Conservation (phyloP, 2,113 vertebrate genomes). For the Poeciliopsis turrubarensis region DNA sequence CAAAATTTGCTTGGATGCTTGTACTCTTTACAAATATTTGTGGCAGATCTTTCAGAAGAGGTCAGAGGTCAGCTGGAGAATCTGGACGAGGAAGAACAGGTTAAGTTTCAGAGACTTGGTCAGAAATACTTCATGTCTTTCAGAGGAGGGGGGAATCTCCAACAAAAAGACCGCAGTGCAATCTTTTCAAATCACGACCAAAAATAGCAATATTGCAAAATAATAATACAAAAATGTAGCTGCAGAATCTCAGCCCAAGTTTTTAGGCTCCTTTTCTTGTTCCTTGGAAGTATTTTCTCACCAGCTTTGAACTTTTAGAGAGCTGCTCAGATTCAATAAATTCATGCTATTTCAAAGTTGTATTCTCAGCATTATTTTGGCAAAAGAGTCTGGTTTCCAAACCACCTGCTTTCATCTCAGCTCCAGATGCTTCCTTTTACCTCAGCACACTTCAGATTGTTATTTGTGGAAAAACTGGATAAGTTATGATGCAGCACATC, state of each 20-base stretch:
- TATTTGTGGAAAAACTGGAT: slow-evolving; percentile 4
- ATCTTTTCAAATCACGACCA: background rate
- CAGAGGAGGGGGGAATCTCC: background rate
- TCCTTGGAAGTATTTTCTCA: background rate
- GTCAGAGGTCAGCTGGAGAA: slow-evolving; percentile 52
- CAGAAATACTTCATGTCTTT: background rate
- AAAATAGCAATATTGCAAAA: background rate
- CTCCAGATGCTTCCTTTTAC: slow-evolving; percentile 12
- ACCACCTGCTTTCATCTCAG: slow-evolving; percentile 16
- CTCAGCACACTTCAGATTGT: slow-evolving; percentile 21
- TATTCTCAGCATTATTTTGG: background rate
- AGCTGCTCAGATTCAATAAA: background rate
- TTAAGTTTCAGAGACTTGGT: background rate
- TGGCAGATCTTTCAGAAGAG: slow-evolving; percentile 9
- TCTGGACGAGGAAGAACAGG: background rate
- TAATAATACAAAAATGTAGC: background rate
- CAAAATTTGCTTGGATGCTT: too few relatives aligned
- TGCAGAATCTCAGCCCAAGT: too few relatives aligned
- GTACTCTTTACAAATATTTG: background rate
- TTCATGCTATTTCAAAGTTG: slow-evolving; percentile 5
- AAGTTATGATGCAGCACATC: background rate
- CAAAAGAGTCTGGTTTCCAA: slow-evolving; percentile 20
- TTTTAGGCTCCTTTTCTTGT: background rate
- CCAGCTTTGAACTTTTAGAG: background rate
- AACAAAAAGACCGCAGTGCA: background rate